Conservation (phyloP, 1,140 invertebrate species). For the Drosophila takahashii region DNA sequence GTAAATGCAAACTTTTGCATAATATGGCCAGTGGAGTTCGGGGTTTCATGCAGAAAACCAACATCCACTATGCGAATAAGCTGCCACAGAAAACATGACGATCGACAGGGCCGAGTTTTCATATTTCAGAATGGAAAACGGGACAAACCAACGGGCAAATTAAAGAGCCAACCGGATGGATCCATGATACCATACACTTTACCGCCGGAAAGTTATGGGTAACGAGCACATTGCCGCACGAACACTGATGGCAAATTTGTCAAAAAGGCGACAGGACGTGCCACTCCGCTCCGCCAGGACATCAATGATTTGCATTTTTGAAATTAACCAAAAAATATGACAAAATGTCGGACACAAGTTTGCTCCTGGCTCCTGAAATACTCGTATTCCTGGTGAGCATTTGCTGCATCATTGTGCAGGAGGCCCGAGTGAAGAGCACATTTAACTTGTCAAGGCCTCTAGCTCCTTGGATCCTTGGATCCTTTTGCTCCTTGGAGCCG, state of each 20-base stretch:
- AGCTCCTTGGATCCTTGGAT: too few species aligned
- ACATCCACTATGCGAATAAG: conserved; percentile 24
- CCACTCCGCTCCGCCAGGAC: conserved; percentile 12
- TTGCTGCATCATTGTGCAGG: conserved; percentile 74
- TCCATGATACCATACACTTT: conserved; percentile 58
- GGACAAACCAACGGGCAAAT: conserved; percentile 25
- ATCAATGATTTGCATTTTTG: conserved; percentile 79
- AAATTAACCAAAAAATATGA: conserved; percentile 83
- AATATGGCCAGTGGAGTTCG: neutral
- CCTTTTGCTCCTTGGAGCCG: conserved; percentile 24
- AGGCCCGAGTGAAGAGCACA: conserved; percentile 29
- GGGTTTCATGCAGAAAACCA: conserved; percentile 10
- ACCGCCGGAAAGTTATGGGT: conserved; percentile 40
- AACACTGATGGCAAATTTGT: conserved; percentile 67
- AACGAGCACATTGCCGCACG: conserved; percentile 53
- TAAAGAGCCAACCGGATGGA: conserved; percentile 40
- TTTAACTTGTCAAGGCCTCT: conserved; percentile 44
- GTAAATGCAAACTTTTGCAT: conserved; percentile 20
- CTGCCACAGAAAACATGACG: conserved; percentile 31
- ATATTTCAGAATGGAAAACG: conserved; percentile 2
- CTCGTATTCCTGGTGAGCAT: conserved; percentile 31
- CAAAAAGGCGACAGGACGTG: conserved; percentile 56
- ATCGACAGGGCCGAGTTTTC: conserved; percentile 9
- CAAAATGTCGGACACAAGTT: conserved; percentile 48
- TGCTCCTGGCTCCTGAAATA: neutral